Percentiles rank a stretch among this genome's conserved stretches.
Evolutionary conservation across 2,113 vertebrate species (phyloP).

Genomic region (Prunella himalayana): DNA sequence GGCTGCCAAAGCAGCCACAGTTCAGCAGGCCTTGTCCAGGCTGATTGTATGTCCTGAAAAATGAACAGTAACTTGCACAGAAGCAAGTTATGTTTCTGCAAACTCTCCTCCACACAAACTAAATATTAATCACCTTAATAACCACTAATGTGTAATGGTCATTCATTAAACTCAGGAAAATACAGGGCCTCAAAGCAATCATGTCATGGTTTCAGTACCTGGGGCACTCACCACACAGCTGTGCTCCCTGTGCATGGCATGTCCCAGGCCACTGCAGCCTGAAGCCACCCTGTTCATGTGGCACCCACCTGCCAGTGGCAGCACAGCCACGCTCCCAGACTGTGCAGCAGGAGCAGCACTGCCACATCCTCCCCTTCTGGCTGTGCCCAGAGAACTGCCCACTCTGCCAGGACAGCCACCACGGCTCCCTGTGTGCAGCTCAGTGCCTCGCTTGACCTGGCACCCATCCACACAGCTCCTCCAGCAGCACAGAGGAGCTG

Average conservation of each 20-base stretch:
- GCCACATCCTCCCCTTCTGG: not conserved
- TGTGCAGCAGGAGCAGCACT: not conserved
- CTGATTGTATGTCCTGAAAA: not conserved
- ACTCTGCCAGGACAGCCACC: not conserved
- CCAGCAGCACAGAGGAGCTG: not conserved
- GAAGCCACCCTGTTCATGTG: accelerated
- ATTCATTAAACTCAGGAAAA: not conserved
- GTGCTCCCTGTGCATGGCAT: accelerated
- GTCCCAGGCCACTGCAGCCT: accelerated
- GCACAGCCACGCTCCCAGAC: accelerated
- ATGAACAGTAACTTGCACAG: not conserved
- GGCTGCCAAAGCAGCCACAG: not conserved
- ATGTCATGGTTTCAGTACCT: not conserved
- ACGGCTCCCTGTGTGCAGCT: accelerated
- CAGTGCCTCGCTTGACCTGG: accelerated
- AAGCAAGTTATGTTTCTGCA: not conserved
- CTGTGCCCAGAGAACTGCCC: not conserved
- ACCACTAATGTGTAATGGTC: not conserved
- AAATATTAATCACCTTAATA: not conserved
- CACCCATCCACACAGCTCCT: not conserved
- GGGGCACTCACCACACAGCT: not conserved
- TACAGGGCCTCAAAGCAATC: not conserved
- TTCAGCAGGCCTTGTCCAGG: not conserved
- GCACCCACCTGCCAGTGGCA: not conserved
- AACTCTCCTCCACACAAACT: not conserved